Evolutionary conservation across 1,140 invertebrate species (phyloP), one percentile per base, ranked within the genome.

Genomic region (Oppia nitens): DNA sequence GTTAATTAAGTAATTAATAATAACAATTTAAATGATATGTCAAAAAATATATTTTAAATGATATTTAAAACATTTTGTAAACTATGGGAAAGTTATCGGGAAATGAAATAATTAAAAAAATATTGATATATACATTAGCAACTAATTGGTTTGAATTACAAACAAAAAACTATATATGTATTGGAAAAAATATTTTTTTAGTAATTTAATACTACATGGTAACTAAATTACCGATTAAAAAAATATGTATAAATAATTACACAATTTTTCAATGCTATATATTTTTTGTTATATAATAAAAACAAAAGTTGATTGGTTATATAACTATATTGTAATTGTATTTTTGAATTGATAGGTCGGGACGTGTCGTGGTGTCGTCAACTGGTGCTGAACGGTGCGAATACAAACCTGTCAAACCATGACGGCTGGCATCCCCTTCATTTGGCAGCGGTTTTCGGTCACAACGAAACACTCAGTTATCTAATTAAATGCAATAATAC

Each of bases 391-490:
- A 53, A 57, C 50, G 62, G 62, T n/a, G 62, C 62, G 9, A 61
- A 63, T 63, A 59, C 62, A 12, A 62, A 63, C 47, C 32, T 63
- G 24, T 56, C 55, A 17, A 63, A 62, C 49, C 48, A 45, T 24
- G 62, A 63, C 32, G 62, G 62, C 27, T 63, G 62, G 62, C 62
- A 63, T 63, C 62, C 62, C 21, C 26, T 63, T 12, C 62, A 63
- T 55, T 53, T 63, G 21, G 62, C 62, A 12, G 58, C 62, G 14
- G 52, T 45, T 47, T 21, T 26, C 49, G 62, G 62, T 4, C 53
- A 56, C 17, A 51, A 53, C 12, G 62, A 63, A 49, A 62, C 40
- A 14, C 23, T 63, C 12, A 57, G 17, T 6, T 63, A 63, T 55
- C 54, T 63, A 4, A 61, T 62, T 17, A 62, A 24, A 25, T 61